These are phyloP conservation scores for Trichonephila clavipes DNA, from an alignment of 1,140 invertebrate genomes.

Conservation along the genomic window DNA sequence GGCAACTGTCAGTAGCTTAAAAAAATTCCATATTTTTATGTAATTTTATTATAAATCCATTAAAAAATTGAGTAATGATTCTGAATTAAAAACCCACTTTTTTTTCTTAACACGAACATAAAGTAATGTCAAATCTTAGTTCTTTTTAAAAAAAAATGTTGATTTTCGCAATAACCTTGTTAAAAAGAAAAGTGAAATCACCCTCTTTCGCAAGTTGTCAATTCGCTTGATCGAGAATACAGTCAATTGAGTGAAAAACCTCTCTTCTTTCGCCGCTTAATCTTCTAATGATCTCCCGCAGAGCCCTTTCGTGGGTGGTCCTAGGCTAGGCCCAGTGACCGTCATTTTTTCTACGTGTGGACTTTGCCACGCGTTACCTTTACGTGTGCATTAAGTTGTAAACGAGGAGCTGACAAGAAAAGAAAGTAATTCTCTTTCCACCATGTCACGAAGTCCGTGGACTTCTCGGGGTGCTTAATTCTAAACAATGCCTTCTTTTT, in stretches of 20 bases:
- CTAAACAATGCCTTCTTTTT: constrained; percentile 18
- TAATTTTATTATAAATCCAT: no score
- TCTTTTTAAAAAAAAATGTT: no score
- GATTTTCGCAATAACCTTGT: no score
- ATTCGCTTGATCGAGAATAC: background rate
- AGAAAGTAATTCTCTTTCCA: constrained; percentile 2
- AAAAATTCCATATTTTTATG: no score
- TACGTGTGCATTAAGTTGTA: background rate
- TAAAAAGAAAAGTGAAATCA: background rate
- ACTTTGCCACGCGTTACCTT: background rate
- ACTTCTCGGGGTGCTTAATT: background rate
- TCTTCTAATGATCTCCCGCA: background rate
- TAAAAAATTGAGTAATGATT: no score
- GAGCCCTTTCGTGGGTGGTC: background rate
- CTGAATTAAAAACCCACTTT: no score
- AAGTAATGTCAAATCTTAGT: no score
- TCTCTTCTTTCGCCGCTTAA: background rate
- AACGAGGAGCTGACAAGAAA: background rate
- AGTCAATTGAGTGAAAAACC: background rate
- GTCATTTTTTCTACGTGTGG: background rate
- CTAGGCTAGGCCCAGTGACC: constrained; percentile 6
- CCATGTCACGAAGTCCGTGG: background rate
- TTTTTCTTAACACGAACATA: no score
- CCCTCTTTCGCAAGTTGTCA: background rate
- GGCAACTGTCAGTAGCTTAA: no score